Conservation (phyloP, 1,140 invertebrate genomes). For the Lutraria rhynchaena region DNA sequence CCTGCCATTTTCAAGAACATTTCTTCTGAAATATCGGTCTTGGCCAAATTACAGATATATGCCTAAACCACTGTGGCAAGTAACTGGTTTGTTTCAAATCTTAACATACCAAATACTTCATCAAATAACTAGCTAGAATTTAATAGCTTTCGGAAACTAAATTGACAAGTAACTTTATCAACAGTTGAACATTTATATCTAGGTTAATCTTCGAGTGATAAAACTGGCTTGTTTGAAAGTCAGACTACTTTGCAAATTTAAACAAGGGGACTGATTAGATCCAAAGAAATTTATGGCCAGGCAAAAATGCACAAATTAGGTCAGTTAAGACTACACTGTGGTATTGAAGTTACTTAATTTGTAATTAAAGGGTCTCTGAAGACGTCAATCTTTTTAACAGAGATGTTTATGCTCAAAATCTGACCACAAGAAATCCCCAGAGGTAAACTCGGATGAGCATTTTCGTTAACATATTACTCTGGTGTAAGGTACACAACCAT, state of each 20-base stretch:
- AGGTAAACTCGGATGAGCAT: too few relatives aligned
- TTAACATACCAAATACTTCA: background rate
- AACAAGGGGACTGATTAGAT: too few relatives aligned
- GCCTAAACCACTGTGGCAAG: background rate
- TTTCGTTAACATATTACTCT: too few relatives aligned
- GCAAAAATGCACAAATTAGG: too few relatives aligned
- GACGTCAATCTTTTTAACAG: too few relatives aligned
- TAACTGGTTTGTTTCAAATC: conserved; percentile 33
- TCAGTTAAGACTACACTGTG: too few relatives aligned
- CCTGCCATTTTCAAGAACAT: conserved; percentile 28
- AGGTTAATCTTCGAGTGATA: conserved; percentile 33
- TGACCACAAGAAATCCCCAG: too few relatives aligned
- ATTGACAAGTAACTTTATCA: conserved; percentile 15
- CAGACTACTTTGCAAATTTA: conserved; percentile 29
- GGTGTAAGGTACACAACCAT: too few relatives aligned
- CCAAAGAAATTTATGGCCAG: too few relatives aligned
- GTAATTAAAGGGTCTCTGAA: too few relatives aligned
- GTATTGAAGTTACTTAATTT: too few relatives aligned
- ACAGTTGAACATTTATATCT: conserved; percentile 17
- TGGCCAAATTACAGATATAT: conserved; percentile 30
- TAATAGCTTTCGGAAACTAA: conserved; percentile 37
- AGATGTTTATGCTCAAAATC: too few relatives aligned
- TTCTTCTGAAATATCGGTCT: conserved; percentile 1
- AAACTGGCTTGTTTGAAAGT: conserved; percentile 17
- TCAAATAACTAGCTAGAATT: conserved; percentile 24